Conservation (phyloP, 2,888 invertebrate species). For the Drosophila falleni region DNA sequence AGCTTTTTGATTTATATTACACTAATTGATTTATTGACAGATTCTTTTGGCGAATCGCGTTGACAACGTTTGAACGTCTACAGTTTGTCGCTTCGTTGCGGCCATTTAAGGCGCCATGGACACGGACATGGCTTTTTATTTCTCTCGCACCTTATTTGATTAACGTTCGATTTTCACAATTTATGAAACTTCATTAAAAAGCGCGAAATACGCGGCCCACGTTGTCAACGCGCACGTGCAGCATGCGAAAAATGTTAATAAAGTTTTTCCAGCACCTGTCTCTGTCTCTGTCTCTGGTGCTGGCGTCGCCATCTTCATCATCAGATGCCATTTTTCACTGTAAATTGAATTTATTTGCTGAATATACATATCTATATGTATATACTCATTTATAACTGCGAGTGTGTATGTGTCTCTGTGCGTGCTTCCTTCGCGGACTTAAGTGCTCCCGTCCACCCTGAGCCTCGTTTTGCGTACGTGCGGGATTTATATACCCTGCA, state of each 20-base stretch:
- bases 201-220: slow-evolving; percentile 61
- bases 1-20: slow-evolving; percentile 69
- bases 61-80: slow-evolving; percentile 47
- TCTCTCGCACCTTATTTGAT: slow-evolving; percentile 73
- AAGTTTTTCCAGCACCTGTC: slow-evolving; percentile 65
- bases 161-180: slow-evolving; percentile 77
- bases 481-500: slow-evolving; percentile 18
- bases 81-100: slow-evolving; percentile 63
- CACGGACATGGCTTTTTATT: slow-evolving; percentile 50
- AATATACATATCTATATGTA: slow-evolving; percentile 15
- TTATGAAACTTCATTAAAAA: slow-evolving; percentile 79
- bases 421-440: slow-evolving; percentile 5
- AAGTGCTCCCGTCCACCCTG: slow-evolving; percentile 4
- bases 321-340: slow-evolving; percentile 73
- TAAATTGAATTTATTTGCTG: slow-evolving; percentile 74
- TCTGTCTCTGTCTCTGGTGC: slow-evolving; percentile 19
- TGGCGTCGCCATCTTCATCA: slow-evolving; percentile 70
- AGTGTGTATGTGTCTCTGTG: slow-evolving; percentile 18
- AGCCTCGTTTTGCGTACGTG: slow-evolving; percentile 47
- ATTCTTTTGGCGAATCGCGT: slow-evolving; percentile 62
- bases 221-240: slow-evolving; percentile 65
- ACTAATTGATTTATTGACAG: slow-evolving; percentile 79
- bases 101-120: slow-evolving; percentile 67
- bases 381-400: slow-evolving; percentile 3
- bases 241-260: slow-evolving; percentile 79